These are phyloP conservation scores for Symphodus melops DNA, from an alignment of 2,113 vertebrate genomes.

Conservation along the genomic window DNA sequence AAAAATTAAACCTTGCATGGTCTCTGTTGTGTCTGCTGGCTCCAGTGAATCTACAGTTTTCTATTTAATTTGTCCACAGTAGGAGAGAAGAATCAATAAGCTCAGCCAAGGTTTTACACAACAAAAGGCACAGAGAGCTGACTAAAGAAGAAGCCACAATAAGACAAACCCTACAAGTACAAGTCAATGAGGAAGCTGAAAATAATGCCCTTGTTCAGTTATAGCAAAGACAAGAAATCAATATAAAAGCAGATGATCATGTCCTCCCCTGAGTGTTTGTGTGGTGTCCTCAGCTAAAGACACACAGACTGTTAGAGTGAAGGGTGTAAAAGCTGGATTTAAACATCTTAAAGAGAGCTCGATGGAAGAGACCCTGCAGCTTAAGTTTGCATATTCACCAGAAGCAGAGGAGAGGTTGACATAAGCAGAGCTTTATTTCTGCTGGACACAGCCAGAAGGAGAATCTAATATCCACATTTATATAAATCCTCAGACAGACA, in stretches of 20 bases:
- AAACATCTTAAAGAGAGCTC: constrained; percentile 22
- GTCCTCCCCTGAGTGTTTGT: constrained; percentile 33
- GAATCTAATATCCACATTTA: constrained; percentile 27
- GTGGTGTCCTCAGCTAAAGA: constrained; percentile 33
- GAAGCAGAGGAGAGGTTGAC: constrained; percentile 29
- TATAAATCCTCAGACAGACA: constrained; percentile 4
- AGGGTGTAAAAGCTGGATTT: constrained; percentile 35
- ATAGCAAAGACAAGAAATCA: constrained; percentile 29
- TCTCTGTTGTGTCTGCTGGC: not conserved
- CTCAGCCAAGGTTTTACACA: constrained; percentile 13
- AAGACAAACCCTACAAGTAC: not conserved
- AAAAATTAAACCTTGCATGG: constrained; percentile 9
- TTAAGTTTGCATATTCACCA: constrained; percentile 37
- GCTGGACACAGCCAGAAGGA: constrained; percentile 6
- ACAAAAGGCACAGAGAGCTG: constrained; percentile 4
- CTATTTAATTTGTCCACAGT: constrained; percentile 45
- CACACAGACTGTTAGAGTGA: constrained; percentile 32
- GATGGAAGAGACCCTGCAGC: constrained; percentile 10
- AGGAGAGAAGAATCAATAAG: constrained; percentile 23
- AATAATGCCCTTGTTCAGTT: constrained; percentile 50
- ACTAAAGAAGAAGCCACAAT: not conserved
- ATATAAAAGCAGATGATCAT: constrained; percentile 40
- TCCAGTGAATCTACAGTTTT: constrained; percentile 25
- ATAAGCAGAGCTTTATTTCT: constrained; percentile 40
- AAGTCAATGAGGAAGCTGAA: constrained; percentile 56